Base-by-base conservation (phyloP, 2,797 vertebrate genomes). In the Dryobates pubescens region DNA sequence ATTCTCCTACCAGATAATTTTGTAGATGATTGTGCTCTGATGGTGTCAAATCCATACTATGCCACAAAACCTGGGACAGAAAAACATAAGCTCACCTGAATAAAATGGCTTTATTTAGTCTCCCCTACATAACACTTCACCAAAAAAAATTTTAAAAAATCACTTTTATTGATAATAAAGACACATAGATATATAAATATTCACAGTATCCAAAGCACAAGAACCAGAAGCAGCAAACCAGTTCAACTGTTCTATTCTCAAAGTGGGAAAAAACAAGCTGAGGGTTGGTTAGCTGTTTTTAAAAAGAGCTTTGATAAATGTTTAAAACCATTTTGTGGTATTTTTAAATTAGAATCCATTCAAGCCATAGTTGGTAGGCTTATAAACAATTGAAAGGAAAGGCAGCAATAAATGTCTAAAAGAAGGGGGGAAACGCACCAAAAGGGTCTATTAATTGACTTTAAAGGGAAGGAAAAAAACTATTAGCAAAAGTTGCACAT, bases 11-110 rank as follows among this genome's bases (percentile, higher is more conserved):
- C 36, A 17, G 32, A 36, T 88, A 38, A 75, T 83, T 83, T 84
- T 89, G 88, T 47, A 82, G 65, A 49, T 43, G 8, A 57, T 49
- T 79, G 72, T 61, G 38, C 18, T 93, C 54, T 61, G 88, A 84
- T 49, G 88, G 67, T 65, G 74, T 73, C 91, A 96, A 90, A 82
- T 97, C 96, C 89, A 96, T 97, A 82, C 78, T 95, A 67, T 78
- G 47, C 19, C 73, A 80, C 72, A 81, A 75, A 93, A 82, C 67
- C 94, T 93, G 70, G 32, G 51, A 72, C 5, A 93, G 57, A 92
- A 56, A 93, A 82, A 85, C 13, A 83, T 11, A 58, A 76, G 10
- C 10, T 11, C 77, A 13, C 19, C 71, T 92, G 30, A 53, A 73
- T 59, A 75, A 87, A 87, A 62, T 9, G 1, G 53, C 6, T 64